Conservation (phyloP, 2,113 vertebrate genomes). For the Percopsis transmontana region DNA sequence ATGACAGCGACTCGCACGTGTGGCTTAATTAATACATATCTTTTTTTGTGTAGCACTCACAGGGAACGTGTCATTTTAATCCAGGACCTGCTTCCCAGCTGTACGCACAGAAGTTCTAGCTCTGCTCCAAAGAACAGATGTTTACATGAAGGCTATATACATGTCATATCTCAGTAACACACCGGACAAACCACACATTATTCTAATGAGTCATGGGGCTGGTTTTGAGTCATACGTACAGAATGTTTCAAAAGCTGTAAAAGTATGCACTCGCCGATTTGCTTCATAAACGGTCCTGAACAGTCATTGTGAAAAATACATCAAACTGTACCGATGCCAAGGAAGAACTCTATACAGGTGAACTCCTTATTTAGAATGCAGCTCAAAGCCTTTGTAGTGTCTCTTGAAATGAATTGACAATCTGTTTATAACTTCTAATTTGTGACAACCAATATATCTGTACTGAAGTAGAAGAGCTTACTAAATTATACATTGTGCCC, state of each 20-base stretch:
- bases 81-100: neutral
- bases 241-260: constrained; percentile 22
- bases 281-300: constrained; percentile 3
- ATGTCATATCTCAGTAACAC: constrained; percentile 31
- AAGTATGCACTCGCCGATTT: constrained; percentile 7
- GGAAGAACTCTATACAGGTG: constrained; percentile 9
- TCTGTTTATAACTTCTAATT: constrained; percentile 18
- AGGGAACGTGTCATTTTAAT: constrained; percentile 4
- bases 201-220: constrained; percentile 57
- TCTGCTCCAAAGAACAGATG: constrained; percentile 43
- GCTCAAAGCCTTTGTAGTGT: constrained; percentile 38
- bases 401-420: constrained; percentile 28
- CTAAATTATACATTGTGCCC: constrained; percentile 7
- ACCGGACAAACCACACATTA: constrained; percentile 44
- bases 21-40: constrained; percentile 11
- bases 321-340: constrained; percentile 27
- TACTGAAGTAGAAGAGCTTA: constrained; percentile 19
- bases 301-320: constrained; percentile 44
- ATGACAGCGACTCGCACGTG: constrained; percentile 14
- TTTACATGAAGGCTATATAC: constrained; percentile 34
- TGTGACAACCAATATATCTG: constrained; percentile 8
- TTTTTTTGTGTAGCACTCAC: constrained; percentile 10
- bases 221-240: constrained; percentile 47
- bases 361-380: constrained; percentile 27
- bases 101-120: constrained; percentile 2